A percentile compares a stretch with the other conserved stretches of the same genome.
Conservation (phyloP, 2,113 vertebrate genomes). For the Stigmatopora nigra region DNA sequence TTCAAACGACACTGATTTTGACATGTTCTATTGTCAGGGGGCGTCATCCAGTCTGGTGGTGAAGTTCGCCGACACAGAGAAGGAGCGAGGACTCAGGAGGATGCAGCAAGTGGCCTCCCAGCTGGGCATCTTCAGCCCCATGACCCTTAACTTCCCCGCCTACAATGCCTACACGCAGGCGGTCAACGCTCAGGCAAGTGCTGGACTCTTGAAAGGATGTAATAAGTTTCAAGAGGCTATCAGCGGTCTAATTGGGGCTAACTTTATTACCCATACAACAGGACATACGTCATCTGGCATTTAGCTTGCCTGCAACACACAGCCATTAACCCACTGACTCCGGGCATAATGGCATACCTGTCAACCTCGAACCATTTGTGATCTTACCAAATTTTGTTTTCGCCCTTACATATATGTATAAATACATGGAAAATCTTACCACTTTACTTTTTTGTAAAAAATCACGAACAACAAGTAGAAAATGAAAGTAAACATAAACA, state of each 20-base stretch:
- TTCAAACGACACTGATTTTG: not conserved
- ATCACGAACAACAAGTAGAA: too few species aligned
- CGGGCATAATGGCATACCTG: too few species aligned
- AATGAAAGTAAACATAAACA: too few species aligned
- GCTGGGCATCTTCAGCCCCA: constrained; percentile 86
- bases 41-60: constrained; percentile 90
- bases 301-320: constrained; percentile 66
- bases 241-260: constrained; percentile 64
- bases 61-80: constrained; percentile 89
- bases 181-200: constrained; percentile 69
- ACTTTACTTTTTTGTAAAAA: too few species aligned
- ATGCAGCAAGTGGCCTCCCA: constrained; percentile 90
- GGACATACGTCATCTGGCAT: constrained; percentile 68
- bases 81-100: constrained; percentile 81
- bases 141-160: constrained; percentile 84
- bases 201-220: constrained; percentile 56
- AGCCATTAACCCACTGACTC: constrained; percentile 67
- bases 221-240: constrained; percentile 66
- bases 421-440: too few species aligned
- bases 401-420: too few species aligned
- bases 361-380: too few species aligned
- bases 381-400: too few species aligned
- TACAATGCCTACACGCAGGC: constrained; percentile 89
- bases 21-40: constrained; percentile 61
- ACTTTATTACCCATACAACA: constrained; percentile 65